phyloP scores from a whole-genome alignment of 2,888 invertebrate genomes.

The Eupithecia centaureata region DNA sequence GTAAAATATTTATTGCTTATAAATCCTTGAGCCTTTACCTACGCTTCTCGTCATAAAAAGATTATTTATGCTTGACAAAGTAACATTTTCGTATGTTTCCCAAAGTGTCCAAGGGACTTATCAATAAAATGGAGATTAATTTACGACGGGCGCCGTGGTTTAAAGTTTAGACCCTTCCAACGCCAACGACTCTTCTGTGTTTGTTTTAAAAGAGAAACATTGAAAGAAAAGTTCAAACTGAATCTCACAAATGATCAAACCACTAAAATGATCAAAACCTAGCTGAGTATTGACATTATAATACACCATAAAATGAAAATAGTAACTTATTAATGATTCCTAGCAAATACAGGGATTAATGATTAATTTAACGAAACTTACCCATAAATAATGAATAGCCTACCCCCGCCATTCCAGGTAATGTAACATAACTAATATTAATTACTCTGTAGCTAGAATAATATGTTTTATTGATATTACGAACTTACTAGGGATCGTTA shows the following conservation, averaged over 20 bases:
- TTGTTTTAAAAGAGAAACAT: conserved; percentile 47
- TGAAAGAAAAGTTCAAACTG: background rate
- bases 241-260: background rate
- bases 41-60: conserved; percentile 84
- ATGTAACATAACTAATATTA: conserved; percentile 9
- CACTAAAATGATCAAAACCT: background rate
- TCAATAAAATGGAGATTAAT: conserved; percentile 78
- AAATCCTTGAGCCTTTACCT: conserved; percentile 84
- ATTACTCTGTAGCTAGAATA: conserved; percentile 16
- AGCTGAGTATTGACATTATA: background rate
- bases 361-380: conserved; percentile 13
- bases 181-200: conserved; percentile 55
- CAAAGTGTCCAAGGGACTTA: conserved; percentile 76
- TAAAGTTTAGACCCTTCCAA: conserved; percentile 57
- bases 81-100: conserved; percentile 82
- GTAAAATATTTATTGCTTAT: conserved; percentile 84
- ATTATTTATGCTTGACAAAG: conserved; percentile 83
- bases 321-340: no score
- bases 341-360: conserved; percentile 4
- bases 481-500: background rate
- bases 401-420: conserved; percentile 15
- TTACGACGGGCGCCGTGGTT: conserved; percentile 73
- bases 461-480: conserved; percentile 5
- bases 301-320: no score
- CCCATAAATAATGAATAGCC: conserved; percentile 14